phyloP scores from a whole-genome alignment of 2,113 vertebrate species.

The Gnathonemus echidnorhynchus region DNA sequence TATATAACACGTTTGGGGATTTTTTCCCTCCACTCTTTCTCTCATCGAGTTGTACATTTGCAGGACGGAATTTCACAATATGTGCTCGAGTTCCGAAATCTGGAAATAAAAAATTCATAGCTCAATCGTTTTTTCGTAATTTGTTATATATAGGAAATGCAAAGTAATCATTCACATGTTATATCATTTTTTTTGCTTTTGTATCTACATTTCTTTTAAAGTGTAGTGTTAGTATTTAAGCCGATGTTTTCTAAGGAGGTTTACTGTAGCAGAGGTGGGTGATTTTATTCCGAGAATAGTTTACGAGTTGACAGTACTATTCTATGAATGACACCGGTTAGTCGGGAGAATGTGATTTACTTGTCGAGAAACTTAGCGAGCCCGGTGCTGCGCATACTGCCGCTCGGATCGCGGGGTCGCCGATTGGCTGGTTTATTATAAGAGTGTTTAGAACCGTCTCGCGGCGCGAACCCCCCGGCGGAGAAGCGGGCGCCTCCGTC shows the following conservation, averaged over 20 bases:
- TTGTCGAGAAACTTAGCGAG: not conserved
- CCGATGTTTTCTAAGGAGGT: not conserved
- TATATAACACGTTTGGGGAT: not conserved
- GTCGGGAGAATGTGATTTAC: not conserved
- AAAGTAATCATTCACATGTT: not conserved
- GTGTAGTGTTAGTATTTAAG: not conserved
- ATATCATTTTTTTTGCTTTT: not conserved
- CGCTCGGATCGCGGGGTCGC: not conserved
- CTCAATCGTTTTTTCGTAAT: not conserved
- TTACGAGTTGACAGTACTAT: not conserved
- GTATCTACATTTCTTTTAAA: not conserved
- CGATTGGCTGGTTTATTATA: slow-evolving; percentile 5
- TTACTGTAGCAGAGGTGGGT: not conserved
- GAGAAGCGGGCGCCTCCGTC: not conserved
- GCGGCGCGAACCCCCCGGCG: not conserved
- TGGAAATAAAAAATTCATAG: not conserved
- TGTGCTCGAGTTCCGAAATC: not conserved
- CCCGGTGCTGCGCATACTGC: not conserved
- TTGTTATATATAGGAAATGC: not conserved
- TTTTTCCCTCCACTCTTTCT: not conserved
- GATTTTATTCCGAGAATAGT: not conserved
- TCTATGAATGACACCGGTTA: not conserved
- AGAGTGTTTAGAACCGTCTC: not conserved
- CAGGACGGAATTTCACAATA: not conserved
- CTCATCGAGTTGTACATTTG: not conserved